Base-by-base conservation (phyloP, 1,140 invertebrate genomes). In the Amphibalanus amphitrite region DNA sequence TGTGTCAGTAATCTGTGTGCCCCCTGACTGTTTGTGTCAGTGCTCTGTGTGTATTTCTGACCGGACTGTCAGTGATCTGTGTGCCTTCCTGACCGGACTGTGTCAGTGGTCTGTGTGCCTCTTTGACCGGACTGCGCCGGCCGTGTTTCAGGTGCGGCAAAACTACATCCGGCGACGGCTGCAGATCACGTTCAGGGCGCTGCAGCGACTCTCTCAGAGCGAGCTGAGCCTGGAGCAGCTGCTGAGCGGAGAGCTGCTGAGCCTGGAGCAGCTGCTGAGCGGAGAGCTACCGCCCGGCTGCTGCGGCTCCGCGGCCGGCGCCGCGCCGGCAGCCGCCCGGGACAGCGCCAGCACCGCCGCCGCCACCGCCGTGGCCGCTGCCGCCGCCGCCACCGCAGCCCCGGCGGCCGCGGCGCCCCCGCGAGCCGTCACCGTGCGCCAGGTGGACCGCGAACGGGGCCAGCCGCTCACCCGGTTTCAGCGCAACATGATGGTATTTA, bases 401-500 rank as follows among this genome's bases (percentile, higher is more conserved):
- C 15, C 33, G 15, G 15, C 15, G 4, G 4, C 33, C 33, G 15
- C 33, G 33, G 33, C 33, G 33, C 33, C 33, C 4, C 15, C 33
- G 15, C 33, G 33, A 4, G 71, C 72, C 6, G 70, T 73, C 25
- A 73, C 72, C 1, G 72, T 71, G 0, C 38, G 67, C 33, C 90
- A 92, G 75, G 85, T 92, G 10, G 90, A 92, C 76, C 81, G 89
- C 47, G 89, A 92, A 77, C 81, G 90, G 10, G 90, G 90, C 1
- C 88, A 90, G 73, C 90, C 90, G 6, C 81, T 93, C 1, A 90
- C 89, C 25, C 91, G 91, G 79, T 92, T 92, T 79, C 90, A 92
- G 75, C 78, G 91, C 23, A 93, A 93, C 79, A 92, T 93, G 88
- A 92, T 93, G 88, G 92, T 93, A 40, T 92, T 93, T 80, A 92